Conservation (phyloP, 2,797 vertebrate genomes). For the Chaenodraco wilsoni region DNA sequence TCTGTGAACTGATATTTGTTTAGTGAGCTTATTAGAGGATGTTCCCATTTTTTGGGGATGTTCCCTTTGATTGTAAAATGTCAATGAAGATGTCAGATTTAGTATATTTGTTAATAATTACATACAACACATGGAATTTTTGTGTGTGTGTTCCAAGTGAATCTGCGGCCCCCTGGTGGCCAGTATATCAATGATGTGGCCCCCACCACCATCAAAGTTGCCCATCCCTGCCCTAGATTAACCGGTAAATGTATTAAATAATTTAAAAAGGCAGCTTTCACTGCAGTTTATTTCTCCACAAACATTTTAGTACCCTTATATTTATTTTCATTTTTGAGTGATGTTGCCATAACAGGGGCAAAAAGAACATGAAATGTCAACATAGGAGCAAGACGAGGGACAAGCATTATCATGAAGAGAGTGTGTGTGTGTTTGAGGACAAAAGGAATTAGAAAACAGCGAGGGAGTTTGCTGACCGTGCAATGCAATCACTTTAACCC, state of each 20-base stretch:
- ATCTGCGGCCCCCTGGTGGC: no score
- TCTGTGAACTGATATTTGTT: no score
- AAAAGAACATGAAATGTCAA: conserved; percentile 59
- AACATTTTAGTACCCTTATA: not conserved
- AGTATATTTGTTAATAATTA: no score
- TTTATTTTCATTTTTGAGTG: conserved; percentile 17
- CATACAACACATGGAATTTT: no score
- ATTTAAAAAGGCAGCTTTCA: conserved; percentile 29
- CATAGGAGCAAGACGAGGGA: conserved; percentile 45
- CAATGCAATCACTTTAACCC: conserved; percentile 68
- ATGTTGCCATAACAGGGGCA: conserved; percentile 57
- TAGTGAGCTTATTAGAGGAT: no score
- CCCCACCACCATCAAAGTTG: no score
- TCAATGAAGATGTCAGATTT: no score
- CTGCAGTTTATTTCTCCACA: conserved; percentile 10
- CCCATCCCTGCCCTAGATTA: not conserved
- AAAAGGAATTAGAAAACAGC: conserved; percentile 48
- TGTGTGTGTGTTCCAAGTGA: no score
- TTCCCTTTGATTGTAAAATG: no score
- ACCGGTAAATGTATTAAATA: conserved; percentile 3
- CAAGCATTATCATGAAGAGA: conserved; percentile 34
- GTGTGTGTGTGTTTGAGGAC: conserved; percentile 34
- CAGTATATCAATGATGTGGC: no score
- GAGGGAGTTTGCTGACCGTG: conserved; percentile 54
- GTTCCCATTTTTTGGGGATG: no score